These are phyloP conservation scores for Carcharodon carcharias DNA, from an alignment of 2,797 vertebrate species.

Conservation along the genomic window DNA sequence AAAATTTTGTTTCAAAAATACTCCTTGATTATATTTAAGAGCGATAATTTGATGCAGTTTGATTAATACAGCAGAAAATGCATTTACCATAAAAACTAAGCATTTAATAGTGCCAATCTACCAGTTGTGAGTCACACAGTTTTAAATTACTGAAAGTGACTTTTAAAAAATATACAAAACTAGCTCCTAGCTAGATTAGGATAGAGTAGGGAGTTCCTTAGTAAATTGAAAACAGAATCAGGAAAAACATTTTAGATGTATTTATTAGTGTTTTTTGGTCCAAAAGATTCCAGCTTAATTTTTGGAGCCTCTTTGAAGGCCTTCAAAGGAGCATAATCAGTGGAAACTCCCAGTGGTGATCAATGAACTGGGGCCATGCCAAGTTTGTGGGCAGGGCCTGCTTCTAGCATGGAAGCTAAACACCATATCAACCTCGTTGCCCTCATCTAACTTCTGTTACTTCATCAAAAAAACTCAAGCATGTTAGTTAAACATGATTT, in stretches of 20 bases:
- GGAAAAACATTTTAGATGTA: no score
- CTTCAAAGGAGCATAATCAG: not conserved
- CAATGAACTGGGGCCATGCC: not conserved
- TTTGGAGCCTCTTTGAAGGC: not conserved
- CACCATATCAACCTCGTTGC: no score
- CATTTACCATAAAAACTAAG: not conserved
- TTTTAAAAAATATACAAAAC: no score
- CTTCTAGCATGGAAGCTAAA: not conserved
- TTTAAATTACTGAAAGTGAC: not conserved
- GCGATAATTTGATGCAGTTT: not conserved
- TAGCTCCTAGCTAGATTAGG: no score
- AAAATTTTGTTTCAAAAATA: no score
- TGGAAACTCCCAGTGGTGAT: not conserved
- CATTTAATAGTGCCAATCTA: not conserved
- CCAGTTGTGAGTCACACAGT: not conserved
- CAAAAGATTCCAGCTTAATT: no score
- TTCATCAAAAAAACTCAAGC: no score
- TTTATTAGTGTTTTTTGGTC: no score
- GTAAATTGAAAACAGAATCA: no score
- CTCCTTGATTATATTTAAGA: no score
- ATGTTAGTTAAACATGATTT: no score
- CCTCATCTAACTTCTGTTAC: no score
- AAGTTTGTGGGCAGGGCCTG: not conserved
- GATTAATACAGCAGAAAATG: not conserved
- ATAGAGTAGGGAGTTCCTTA: not conserved